These are phyloP conservation scores for Syrista parreyssii DNA, from an alignment of 2,888 invertebrate species.

Conservation along the genomic window DNA sequence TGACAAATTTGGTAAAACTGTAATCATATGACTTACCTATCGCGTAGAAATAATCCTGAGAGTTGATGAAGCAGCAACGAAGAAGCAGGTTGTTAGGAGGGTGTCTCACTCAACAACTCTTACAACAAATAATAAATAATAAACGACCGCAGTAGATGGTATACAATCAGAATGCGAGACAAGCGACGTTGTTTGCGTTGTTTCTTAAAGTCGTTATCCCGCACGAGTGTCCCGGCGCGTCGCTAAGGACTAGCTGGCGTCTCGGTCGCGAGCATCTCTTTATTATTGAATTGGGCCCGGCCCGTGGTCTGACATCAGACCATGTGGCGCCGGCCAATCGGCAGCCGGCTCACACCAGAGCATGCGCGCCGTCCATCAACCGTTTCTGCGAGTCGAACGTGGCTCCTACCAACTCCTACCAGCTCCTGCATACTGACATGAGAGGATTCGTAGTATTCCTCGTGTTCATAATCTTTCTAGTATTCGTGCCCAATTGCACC, in stretches of 20 bases:
- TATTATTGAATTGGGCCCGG: constrained; percentile 66
- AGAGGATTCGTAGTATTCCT: no score
- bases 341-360: constrained; percentile 56
- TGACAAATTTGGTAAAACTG: no score
- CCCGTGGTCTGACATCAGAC: constrained; percentile 83
- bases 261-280: constrained; percentile 54
- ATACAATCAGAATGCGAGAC: neutral
- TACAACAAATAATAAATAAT: constrained; percentile 20
- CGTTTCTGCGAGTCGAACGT: neutral
- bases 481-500: no score
- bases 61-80: constrained; percentile 7
- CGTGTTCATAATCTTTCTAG: no score
- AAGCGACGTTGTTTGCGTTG: neutral
- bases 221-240: constrained; percentile 43
- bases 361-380: constrained; percentile 46
- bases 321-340: constrained; percentile 78
- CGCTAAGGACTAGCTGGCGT: constrained; percentile 56
- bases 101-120: constrained; percentile 21
- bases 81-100: neutral
- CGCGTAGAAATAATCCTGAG: constrained; percentile 47
- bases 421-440: no score
- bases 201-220: constrained; percentile 1
- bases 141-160: constrained; percentile 14
- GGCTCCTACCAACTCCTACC: no score
- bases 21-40: constrained; percentile 36